These are phyloP conservation scores for Oithona nana DNA, from an alignment of 2,888 invertebrate genomes.

Conservation along the genomic window DNA sequence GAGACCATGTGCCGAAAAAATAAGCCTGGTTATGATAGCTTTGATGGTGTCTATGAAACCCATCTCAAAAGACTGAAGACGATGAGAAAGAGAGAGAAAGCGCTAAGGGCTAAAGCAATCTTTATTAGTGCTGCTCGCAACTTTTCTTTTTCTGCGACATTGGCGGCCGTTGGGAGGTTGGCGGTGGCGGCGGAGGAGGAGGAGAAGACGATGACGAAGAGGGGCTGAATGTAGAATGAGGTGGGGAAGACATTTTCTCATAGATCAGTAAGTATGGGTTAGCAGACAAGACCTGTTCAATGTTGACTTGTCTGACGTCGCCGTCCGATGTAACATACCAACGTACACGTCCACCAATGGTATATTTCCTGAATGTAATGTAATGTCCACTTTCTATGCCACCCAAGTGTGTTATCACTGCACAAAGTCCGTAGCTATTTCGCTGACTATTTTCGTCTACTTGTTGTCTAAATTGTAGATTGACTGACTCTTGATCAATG, in stretches of 20 bases:
- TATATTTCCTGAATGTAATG: neutral
- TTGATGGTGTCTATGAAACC: constrained; percentile 58
- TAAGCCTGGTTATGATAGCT: constrained; percentile 57
- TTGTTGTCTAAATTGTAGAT: too few relatives aligned
- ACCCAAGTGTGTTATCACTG: neutral
- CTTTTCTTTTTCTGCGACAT: too few relatives aligned
- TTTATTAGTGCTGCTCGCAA: too few relatives aligned
- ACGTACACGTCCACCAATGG: neutral
- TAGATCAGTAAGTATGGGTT: neutral
- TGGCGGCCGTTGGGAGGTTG: too few relatives aligned
- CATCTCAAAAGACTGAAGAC: too few relatives aligned
- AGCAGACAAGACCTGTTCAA: neutral
- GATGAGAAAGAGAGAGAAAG: too few relatives aligned
- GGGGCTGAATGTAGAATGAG: too few relatives aligned
- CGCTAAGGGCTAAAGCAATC: too few relatives aligned
- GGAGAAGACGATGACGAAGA: too few relatives aligned
- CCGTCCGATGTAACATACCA: neutral
- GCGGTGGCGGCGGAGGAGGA: too few relatives aligned
- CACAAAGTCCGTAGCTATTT: neutral
- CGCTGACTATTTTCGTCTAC: too few relatives aligned
- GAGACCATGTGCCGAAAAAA: constrained; percentile 64
- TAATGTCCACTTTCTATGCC: neutral
- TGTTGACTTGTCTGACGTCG: neutral
- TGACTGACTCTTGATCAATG: too few relatives aligned
- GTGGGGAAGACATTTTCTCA: neutral